Evolutionary conservation across 1,140 invertebrate genomes (phyloP), one percentile per base, ranked within the genome.

Genomic region (Delia radicum): DNA sequence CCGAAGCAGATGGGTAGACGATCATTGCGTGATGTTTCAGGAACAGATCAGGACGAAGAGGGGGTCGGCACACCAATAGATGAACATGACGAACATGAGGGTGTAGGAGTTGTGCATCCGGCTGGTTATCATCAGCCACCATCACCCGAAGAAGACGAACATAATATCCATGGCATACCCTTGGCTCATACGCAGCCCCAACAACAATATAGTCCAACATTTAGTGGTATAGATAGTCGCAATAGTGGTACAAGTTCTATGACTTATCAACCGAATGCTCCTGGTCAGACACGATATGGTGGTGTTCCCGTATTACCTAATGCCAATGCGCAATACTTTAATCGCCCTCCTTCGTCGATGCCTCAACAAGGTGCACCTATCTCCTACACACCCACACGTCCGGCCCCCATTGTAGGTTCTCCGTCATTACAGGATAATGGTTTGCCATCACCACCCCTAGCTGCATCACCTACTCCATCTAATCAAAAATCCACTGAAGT

Each of bases 1-100:
- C 85, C 82, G 61, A 83, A 82, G 75, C 89, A 90, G 80, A 84
- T 86, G 18, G 89, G 89, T 18, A 87, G 89, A 69, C 87, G 88
- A 31, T 87, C 87, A 61, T 79, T 89, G 24, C 82, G 82, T 79
- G 79, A 76, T 33, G 79, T 89, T 85, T 80, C 79, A 12, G 76
- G 80, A 75, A 77, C 79, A 31, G 89, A 90, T 37, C 84, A 88
- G 76, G 87, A 81, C 61, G 69, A 81, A 24, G 26, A 72, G 26
- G 48, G 48, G 7, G 48, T 18, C 21, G 82, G 79, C 21, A 67
- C 76, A 2, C 74, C 71, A n/a, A 67, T 77, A 2, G 80, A 82
- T 27, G 74, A 55, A 24, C 42, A 80, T 28, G 81, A 83, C 5
- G 87, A 89, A 77, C 48, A 65, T 37, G 72, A 76, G 12, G 62